phyloP scores from a whole-genome alignment of 2,888 invertebrate genomes.

The Lithophane semibrunnea region DNA sequence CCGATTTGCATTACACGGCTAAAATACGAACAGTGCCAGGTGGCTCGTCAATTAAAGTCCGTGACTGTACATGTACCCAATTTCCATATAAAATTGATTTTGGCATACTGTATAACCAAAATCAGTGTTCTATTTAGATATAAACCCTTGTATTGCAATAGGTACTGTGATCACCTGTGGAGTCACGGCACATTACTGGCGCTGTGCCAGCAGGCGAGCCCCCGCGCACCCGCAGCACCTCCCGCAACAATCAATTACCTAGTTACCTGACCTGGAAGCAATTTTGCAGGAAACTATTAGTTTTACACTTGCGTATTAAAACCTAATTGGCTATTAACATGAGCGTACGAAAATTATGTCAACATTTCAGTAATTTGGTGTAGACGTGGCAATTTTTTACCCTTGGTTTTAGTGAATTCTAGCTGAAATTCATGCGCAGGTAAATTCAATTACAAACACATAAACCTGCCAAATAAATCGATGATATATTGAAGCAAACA shows the following conservation, averaged over 20 bases:
- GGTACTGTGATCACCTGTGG: slow-evolving; percentile 44
- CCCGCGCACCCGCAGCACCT: background rate
- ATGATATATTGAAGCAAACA: slow-evolving; percentile 60
- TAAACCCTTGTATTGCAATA: slow-evolving; percentile 3
- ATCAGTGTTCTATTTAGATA: slow-evolving; percentile 19
- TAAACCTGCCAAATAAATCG: slow-evolving; percentile 58
- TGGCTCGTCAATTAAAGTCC: no score
- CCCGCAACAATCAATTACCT: slow-evolving; percentile 33
- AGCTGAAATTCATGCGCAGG: background rate
- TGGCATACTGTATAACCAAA: background rate
- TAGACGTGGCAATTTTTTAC: background rate
- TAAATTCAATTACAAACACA: slow-evolving; percentile 32
- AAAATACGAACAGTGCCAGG: no score
- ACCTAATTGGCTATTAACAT: slow-evolving; percentile 8
- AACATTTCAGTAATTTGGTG: background rate
- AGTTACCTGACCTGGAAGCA: slow-evolving; percentile 43
- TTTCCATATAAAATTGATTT: slow-evolving; percentile 20
- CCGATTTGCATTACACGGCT: no score
- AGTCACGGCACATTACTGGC: slow-evolving; percentile 29
- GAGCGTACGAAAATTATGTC: background rate
- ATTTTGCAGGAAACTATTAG: slow-evolving; percentile 36
- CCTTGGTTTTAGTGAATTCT: background rate
- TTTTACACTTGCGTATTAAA: slow-evolving; percentile 12
- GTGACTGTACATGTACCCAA: no score
- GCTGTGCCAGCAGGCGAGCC: slow-evolving; percentile 18